A percentile compares a stretch with the other conserved stretches of the same genome.
Conservation (phyloP, 1,140 invertebrate species). For the Nasonia longicornis region DNA sequence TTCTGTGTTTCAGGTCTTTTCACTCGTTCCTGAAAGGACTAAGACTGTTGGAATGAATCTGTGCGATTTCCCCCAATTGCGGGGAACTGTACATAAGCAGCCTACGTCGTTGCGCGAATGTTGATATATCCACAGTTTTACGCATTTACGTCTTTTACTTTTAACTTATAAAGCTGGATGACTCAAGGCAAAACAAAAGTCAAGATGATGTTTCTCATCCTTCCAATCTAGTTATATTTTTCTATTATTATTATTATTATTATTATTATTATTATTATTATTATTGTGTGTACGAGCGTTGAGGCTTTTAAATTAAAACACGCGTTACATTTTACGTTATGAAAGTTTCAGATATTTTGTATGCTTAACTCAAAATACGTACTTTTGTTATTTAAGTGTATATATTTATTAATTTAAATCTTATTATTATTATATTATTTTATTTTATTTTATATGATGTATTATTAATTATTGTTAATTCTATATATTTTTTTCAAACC, state of each 20-base stretch:
- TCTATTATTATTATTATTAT: slow-evolving; percentile 2
- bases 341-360: slow-evolving; percentile 20
- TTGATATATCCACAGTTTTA: slow-evolving; percentile 2
- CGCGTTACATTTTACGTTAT: slow-evolving; percentile 7
- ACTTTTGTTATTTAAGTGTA: slow-evolving; percentile 38
- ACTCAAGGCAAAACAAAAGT: slow-evolving; percentile 6
- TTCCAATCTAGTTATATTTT: slow-evolving; percentile 28
- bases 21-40: slow-evolving; percentile 22
- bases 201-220: not conserved
- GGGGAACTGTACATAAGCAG: slow-evolving; percentile 23
- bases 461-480: slow-evolving; percentile 21
- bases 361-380: slow-evolving; percentile 30
- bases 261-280: slow-evolving; percentile 11
- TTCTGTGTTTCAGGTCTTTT: slow-evolving; percentile 32
- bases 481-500: slow-evolving; percentile 40
- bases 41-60: slow-evolving; percentile 34
- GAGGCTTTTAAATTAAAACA: slow-evolving; percentile 40
- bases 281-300: slow-evolving; percentile 14
- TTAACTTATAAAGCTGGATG: not conserved
- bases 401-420: slow-evolving; percentile 38
- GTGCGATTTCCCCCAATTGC: not conserved
- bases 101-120: not conserved
- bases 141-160: not conserved
- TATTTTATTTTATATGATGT: slow-evolving; percentile 9
- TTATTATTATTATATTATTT: slow-evolving; percentile 24